Percentiles rank a stretch among this genome's conserved stretches.
These are phyloP conservation scores for Zapus hudsonius DNA, from an alignment of 2,113 vertebrate genomes.

Conservation along the genomic window DNA sequence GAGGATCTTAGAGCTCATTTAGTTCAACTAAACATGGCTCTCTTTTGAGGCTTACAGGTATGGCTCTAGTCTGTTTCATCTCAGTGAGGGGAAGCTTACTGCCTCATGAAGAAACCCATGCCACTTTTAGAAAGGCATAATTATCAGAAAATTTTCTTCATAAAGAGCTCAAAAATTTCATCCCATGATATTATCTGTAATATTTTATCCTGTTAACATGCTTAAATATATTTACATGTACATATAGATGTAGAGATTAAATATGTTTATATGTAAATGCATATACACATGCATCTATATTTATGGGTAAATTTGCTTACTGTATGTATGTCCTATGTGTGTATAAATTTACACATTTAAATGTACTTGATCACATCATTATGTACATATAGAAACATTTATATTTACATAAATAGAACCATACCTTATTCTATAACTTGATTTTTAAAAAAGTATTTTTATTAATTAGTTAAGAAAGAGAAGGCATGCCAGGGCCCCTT, in stretches of 20 bases:
- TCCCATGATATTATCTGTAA: not conserved
- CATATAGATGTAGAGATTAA: not conserved
- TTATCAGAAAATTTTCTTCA: constrained; percentile 14
- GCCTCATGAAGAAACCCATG: not conserved
- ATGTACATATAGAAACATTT: not conserved
- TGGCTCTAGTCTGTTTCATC: not conserved
- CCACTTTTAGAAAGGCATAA: not conserved
- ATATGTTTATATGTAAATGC: not conserved
- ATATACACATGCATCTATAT: not conserved
- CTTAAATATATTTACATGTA: not conserved
- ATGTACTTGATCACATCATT: no score
- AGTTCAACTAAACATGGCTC: not conserved
- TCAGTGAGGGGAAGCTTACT: not conserved
- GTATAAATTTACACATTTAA: not conserved
- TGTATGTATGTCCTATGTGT: not conserved
- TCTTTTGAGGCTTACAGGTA: not conserved
- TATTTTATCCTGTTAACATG: not conserved
- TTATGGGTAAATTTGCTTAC: not conserved
- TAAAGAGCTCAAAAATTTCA: not conserved
- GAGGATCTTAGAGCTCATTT: not conserved
- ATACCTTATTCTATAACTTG: not conserved
- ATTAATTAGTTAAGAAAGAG: no score
- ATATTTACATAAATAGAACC: not conserved
- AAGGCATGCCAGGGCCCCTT: no score
- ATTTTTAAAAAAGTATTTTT: no score